Conservation (phyloP, 2,797 vertebrate species). For the Xiphophorus birchmanni region DNA sequence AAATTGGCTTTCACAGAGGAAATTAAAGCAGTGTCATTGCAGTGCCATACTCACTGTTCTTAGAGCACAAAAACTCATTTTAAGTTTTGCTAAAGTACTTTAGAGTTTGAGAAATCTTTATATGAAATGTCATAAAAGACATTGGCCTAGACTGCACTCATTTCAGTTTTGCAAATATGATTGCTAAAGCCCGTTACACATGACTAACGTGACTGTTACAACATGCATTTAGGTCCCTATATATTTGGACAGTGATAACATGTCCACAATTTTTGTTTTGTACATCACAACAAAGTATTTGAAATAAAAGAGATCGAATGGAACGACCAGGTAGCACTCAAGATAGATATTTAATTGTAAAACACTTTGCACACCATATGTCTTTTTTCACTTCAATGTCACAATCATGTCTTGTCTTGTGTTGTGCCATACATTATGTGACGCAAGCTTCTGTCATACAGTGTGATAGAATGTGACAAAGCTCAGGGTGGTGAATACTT, state of each 20-base stretch:
- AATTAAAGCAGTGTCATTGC: conserved; percentile 33
- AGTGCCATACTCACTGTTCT: conserved; percentile 10
- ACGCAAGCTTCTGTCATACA: not conserved
- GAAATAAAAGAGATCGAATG: not conserved
- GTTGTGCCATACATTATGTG: too few relatives aligned
- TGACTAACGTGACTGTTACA: not conserved
- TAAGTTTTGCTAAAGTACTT: conserved; percentile 34
- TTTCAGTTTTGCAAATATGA: conserved; percentile 17
- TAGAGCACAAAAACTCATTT: conserved; percentile 36
- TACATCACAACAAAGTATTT: not conserved
- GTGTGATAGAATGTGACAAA: not conserved
- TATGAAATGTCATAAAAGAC: conserved; percentile 14
- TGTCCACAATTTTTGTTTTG: not conserved
- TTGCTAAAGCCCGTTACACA: not conserved
- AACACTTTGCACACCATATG: not conserved
- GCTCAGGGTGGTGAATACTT: not conserved
- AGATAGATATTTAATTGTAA: too few relatives aligned
- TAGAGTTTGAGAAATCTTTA: conserved; percentile 14
- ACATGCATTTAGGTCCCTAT: conserved; percentile 2
- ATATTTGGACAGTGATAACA: not conserved
- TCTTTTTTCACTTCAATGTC: not conserved
- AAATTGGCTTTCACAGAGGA: conserved; percentile 35
- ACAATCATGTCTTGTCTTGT: not conserved
- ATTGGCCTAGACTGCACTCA: not conserved
- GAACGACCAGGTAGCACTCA: not conserved